Percentiles rank a stretch among this genome's conserved stretches.
Evolutionary conservation across 1,140 invertebrate genomes (phyloP).

Genomic region (Drosophila setifemur): DNA sequence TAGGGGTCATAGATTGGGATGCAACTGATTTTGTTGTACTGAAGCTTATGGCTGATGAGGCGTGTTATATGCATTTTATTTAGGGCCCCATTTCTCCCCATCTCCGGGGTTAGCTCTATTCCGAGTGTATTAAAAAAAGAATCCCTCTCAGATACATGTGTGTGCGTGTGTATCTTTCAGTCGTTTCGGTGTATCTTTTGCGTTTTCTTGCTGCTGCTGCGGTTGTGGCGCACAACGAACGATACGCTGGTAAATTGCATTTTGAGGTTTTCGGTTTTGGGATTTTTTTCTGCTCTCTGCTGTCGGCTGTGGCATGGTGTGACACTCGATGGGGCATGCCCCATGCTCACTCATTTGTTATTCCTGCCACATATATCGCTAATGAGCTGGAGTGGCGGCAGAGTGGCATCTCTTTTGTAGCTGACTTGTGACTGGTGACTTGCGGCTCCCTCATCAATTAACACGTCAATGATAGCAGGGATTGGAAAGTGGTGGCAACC

Average conservation of each 20-base stretch:
- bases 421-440: not conserved
- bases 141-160: conserved; percentile 8
- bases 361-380: conserved; percentile 41
- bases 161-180: conserved; percentile 4
- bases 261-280: conserved; percentile 57
- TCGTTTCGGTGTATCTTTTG: conserved; percentile 12
- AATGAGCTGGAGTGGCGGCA: conserved; percentile 33
- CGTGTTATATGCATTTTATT: conserved; percentile 78
- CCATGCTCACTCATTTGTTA: conserved; percentile 37
- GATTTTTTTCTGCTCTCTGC: conserved; percentile 15
- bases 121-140: conserved; percentile 35
- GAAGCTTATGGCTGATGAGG: conserved; percentile 74
- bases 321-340: conserved; percentile 9
- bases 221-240: conserved; percentile 35
- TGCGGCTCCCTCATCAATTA: conserved; percentile 31
- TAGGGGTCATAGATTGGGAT: too few relatives aligned
- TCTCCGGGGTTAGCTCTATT: too few relatives aligned
- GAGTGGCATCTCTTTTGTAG: conserved; percentile 11
- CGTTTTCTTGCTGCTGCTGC: conserved; percentile 30
- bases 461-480: too few relatives aligned
- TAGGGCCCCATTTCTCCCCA: conserved; percentile 6
- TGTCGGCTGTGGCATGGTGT: not conserved
- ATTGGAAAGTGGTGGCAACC: too few relatives aligned
- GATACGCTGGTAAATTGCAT: conserved; percentile 73
- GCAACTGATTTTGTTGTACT: conserved; percentile 62